Percentiles rank a stretch among this genome's conserved stretches.
Conservation (phyloP, 2,797 vertebrate species). For the Pelodytes ibericus region DNA sequence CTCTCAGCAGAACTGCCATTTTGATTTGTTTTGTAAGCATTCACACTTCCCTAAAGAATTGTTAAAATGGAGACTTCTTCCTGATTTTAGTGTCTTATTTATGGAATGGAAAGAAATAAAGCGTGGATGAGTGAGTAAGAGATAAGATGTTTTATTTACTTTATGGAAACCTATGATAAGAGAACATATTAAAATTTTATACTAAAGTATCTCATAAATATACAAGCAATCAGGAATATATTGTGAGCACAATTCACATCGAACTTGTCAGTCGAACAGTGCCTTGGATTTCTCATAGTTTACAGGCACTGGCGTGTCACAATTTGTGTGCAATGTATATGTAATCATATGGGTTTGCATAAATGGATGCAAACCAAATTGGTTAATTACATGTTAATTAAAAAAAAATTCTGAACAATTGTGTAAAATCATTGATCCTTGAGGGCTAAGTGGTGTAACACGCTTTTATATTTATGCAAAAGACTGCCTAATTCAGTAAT, state of each 20-base stretch:
- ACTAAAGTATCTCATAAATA: neutral
- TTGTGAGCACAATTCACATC: neutral
- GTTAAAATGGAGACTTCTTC: constrained; percentile 2
- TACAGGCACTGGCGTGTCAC: no score
- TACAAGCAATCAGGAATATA: neutral
- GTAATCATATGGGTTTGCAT: no score
- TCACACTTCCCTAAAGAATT: constrained; percentile 18
- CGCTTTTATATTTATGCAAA: no score
- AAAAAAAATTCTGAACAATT: neutral
- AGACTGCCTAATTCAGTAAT: no score
- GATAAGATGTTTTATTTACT: neutral
- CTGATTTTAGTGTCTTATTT: constrained; percentile 7
- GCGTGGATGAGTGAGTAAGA: neutral
- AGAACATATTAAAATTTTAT: constrained; percentile 53
- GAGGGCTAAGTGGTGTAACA: neutral
- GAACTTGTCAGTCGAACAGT: neutral
- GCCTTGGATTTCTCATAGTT: neutral
- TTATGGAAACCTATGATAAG: neutral
- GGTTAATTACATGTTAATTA: neutral
- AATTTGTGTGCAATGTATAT: no score
- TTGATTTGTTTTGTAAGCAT: constrained; percentile 16
- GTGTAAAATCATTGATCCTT: neutral
- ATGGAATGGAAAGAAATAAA: neutral
- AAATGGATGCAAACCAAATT: neutral
- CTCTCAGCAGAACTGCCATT: constrained; percentile 12